phyloP scores from a whole-genome alignment of 2,797 vertebrate genomes.

The Todus mexicanus region DNA sequence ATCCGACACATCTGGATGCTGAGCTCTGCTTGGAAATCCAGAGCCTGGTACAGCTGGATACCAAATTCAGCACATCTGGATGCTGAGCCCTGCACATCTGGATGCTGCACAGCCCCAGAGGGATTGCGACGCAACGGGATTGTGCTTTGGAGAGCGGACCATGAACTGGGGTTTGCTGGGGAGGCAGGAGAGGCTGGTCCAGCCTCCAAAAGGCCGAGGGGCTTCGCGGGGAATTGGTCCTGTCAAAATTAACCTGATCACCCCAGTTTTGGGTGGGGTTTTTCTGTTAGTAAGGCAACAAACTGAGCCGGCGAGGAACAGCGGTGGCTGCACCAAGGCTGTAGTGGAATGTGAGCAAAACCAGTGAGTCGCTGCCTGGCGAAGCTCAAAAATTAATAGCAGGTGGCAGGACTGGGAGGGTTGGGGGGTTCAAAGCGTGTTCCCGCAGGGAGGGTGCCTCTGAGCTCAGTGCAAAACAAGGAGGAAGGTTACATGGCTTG shows the following conservation, averaged over 20 bases:
- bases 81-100: not conserved
- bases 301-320: not conserved
- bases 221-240: accelerated
- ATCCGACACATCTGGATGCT: not conserved
- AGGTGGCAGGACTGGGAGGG: not conserved
- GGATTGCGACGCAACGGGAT: not conserved
- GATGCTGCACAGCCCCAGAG: not conserved
- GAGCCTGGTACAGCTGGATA: not conserved
- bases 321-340: not conserved
- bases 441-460: not conserved
- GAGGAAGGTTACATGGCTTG: not conserved
- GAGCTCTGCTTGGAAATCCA: too few relatives aligned
- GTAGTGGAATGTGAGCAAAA: not conserved
- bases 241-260: not conserved
- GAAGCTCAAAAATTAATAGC: not conserved
- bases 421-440: not conserved
- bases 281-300: not conserved
- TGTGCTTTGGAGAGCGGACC: accelerated
- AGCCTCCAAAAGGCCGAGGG: accelerated
- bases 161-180: accelerated
- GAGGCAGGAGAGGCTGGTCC: not conserved
- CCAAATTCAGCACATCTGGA: not conserved
- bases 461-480: not conserved
- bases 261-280: not conserved
- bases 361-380: not conserved